Base-by-base conservation (phyloP, 2,113 vertebrate genomes). In the Edolisoma coerulescens region DNA sequence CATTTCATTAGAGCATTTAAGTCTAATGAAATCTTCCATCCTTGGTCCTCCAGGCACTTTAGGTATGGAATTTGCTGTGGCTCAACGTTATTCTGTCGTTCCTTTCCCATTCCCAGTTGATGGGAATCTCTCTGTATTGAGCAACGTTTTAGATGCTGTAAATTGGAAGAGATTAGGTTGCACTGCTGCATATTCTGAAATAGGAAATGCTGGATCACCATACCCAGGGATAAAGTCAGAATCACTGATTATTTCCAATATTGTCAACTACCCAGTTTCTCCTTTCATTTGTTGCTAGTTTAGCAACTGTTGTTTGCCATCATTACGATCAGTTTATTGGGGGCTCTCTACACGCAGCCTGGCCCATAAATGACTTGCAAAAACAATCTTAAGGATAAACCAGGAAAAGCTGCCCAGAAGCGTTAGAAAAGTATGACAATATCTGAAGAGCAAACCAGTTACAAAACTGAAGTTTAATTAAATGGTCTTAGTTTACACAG, bases 1-100 rank as follows among this genome's bases (percentile, higher is more conserved):
- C 73, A 80, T 87, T 96, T 97, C 82, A 97, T 91, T 94, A 93
- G 79, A n/a, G 42, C 67, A 83, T 80, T 97, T 94, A 91, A 61
- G 21, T 78, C 89, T 96, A 97, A 97, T 91, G 69, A 96, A 95
- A 97, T 96, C 94, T 96, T 96, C 93, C 83, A 93, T 75, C 35
- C 3, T 86, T 79, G 89, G 61, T 67, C 93, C 89, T 89, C 42
- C 56, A 75, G 93, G 92, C 42, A 4, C 49, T 91, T 91, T 87
- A 71, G 61, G 84, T 89, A 86, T 71, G 94, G 89, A 93, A 90
- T 97, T 84, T 90, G 74, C 87, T 82, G 76, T 21, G 57, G 71
- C 74, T 87, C 90, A 88, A 87, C 76, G 69, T 92, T 96, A 84
- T 79, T 95, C 75, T 95, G 73, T 65, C 87, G 87, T 87, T 95